Evolutionary conservation across 2,888 invertebrate species (phyloP), one percentile per base, ranked within the genome.

Genomic region (Nyleta sp.): DNA sequence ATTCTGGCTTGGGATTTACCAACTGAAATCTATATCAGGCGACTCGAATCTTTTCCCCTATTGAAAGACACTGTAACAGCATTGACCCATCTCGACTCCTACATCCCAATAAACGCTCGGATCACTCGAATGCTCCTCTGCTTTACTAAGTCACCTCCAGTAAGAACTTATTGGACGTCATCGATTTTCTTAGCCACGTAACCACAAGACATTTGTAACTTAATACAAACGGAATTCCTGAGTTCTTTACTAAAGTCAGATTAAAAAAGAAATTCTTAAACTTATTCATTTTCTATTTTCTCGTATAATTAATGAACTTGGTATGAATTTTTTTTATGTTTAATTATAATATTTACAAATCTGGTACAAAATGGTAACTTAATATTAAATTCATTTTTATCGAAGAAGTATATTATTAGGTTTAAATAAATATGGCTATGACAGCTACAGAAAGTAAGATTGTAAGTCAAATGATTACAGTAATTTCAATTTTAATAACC

Each of bases 21-120:
- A 28, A 28, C 5, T 28, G 8, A 28, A 28, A 28, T 28, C 28
- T 28, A 28, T 8, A 28, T 28, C 5, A 8, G 28, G 8, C 4
- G 4, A 28, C 6, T n/a, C n/a, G n/a, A n/a, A n/a, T n/a, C 3
- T 50, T 46, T 24, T 24, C 5, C 22, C 10, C 7, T 2, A 24
- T 46, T 24, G 13, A 22, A 24, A 46, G 24, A 46, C 8, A 46
- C 22, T n/a, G n/a, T n/a, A 20, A 11, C 40, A 17, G 13, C 46
- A n/a, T 22, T 46, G 10, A 46, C 46, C 46, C n/a, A n/a, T n/a
- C 22, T 46, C 17, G 15, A 40, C 13, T 15, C 13, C 15, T 40
- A 40, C 10, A 24, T 46, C 24, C 22, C 46, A 46, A 46, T 46
- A 46, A n/a, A n/a, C n/a, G n/a, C n/a, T 35, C 11, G 11, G 35